phyloP scores from a whole-genome alignment of 2,797 vertebrate species.

The Hirundo rustica region DNA sequence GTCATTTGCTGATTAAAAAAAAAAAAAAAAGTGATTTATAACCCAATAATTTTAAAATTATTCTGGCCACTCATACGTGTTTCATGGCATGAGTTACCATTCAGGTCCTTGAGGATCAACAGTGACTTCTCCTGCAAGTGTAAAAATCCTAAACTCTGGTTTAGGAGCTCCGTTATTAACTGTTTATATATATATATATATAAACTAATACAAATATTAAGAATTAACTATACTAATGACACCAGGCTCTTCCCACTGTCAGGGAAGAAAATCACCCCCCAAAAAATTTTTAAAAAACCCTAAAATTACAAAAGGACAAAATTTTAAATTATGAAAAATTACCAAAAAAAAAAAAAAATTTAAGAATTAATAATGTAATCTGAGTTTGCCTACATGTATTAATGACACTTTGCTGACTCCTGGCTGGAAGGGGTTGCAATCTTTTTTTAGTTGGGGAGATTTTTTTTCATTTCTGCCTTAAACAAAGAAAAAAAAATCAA shows the following conservation, averaged over 20 bases:
- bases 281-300: rapidly evolving
- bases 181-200: neutral
- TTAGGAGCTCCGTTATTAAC: neutral
- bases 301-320: neutral
- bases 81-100: neutral
- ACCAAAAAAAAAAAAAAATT: neutral
- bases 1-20: neutral
- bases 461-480: neutral
- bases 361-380: neutral
- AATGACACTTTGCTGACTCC: neutral
- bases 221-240: neutral
- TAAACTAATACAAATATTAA: neutral
- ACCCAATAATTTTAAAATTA: neutral
- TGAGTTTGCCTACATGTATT: neutral
- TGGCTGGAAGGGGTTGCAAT: neutral
- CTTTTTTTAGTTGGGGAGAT: neutral
- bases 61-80: rapidly evolving
- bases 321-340: neutral
- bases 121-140: neutral
- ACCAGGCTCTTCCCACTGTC: rapidly evolving
- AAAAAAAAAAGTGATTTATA: neutral
- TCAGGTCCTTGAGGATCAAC: neutral
- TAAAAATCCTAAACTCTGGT: neutral
- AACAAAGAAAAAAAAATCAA: neutral
- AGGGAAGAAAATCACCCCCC: neutral